Evolutionary conservation across 1,140 invertebrate species (phyloP).

Genomic region (Drosophila azteca): DNA sequence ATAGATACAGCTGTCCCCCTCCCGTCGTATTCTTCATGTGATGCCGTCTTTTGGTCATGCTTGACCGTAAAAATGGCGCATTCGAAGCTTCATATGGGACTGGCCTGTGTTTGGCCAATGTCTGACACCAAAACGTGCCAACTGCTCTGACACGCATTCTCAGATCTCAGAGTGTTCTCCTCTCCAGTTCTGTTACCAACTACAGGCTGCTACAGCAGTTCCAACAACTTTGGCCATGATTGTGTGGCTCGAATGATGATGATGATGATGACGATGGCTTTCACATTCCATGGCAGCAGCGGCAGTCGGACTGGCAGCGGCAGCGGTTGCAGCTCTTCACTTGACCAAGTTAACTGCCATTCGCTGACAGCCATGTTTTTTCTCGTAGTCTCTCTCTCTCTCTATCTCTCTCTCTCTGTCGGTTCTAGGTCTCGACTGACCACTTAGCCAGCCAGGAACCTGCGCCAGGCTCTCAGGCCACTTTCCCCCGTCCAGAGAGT

Average conservation of each 20-base stretch:
- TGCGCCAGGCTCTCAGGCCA: conserved; percentile 42
- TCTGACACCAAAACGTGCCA: conserved; percentile 60
- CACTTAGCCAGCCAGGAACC: conserved; percentile 58
- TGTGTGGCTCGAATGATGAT: conserved; percentile 27
- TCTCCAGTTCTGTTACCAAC: conserved; percentile 20
- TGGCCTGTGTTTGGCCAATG: conserved; percentile 13
- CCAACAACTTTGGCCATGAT: conserved; percentile 45
- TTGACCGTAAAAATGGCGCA: conserved; percentile 52
- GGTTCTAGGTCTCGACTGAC: conserved; percentile 37
- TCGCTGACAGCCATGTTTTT: conserved; percentile 16
- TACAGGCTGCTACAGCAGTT: conserved; percentile 20
- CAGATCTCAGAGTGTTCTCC: conserved; percentile 3
- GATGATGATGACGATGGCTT: conserved; percentile 58
- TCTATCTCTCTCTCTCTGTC: background rate
- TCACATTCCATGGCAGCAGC: conserved; percentile 61
- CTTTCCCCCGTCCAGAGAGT: conserved; percentile 40
- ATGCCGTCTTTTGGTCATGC: conserved; percentile 32
- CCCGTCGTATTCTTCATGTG: no score
- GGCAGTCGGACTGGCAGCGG: conserved; percentile 7
- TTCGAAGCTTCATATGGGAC: background rate
- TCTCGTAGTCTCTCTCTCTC: background rate
- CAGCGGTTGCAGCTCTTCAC: conserved; percentile 35
- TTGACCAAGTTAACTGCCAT: conserved; percentile 73
- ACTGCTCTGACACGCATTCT: conserved; percentile 68
- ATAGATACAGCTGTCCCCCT: no score